Conservation (phyloP, 2,888 invertebrate species). For the Drosophila meridiana region DNA sequence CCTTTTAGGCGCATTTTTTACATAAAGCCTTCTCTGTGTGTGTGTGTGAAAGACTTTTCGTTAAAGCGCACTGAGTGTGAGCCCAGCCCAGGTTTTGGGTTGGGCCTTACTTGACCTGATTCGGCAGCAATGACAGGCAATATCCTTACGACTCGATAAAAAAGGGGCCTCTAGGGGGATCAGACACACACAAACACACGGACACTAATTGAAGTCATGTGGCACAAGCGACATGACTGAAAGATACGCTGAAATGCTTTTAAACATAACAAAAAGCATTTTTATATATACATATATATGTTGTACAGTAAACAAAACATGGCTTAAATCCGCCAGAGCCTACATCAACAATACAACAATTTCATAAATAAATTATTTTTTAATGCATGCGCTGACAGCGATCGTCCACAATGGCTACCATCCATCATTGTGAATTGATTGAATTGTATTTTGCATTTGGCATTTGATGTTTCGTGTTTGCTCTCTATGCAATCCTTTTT, state of each 20-base stretch:
- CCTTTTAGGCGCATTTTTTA: slow-evolving; percentile 41
- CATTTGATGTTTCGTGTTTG: not conserved
- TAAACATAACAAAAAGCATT: not conserved
- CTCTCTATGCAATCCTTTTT: slow-evolving; percentile 4
- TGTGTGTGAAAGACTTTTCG: slow-evolving; percentile 32
- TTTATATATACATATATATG: not conserved
- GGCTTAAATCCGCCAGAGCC: too few species aligned
- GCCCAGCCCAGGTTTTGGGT: slow-evolving; percentile 21
- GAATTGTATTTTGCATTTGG: not conserved
- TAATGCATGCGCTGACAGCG: not conserved
- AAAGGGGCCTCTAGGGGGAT: slow-evolving; percentile 19
- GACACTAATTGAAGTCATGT: slow-evolving; percentile 44
- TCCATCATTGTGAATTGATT: not conserved
- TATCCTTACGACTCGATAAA: slow-evolving; percentile 32
- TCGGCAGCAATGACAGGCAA: slow-evolving; percentile 46
- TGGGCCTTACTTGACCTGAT: slow-evolving; percentile 44
- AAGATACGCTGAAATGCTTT: slow-evolving; percentile 47
- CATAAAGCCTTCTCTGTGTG: slow-evolving; percentile 17
- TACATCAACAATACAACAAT: not conserved
- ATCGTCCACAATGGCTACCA: not conserved
- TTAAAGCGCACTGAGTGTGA: slow-evolving; percentile 12
- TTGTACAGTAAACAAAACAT: not conserved
- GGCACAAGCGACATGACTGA: slow-evolving; percentile 24
- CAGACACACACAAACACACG: not conserved
- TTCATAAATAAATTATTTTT: not conserved